A percentile compares a stretch with the other conserved stretches of the same genome.
These are phyloP conservation scores for Tenualosa ilisha DNA, from an alignment of 2,797 vertebrate genomes.

Conservation along the genomic window DNA sequence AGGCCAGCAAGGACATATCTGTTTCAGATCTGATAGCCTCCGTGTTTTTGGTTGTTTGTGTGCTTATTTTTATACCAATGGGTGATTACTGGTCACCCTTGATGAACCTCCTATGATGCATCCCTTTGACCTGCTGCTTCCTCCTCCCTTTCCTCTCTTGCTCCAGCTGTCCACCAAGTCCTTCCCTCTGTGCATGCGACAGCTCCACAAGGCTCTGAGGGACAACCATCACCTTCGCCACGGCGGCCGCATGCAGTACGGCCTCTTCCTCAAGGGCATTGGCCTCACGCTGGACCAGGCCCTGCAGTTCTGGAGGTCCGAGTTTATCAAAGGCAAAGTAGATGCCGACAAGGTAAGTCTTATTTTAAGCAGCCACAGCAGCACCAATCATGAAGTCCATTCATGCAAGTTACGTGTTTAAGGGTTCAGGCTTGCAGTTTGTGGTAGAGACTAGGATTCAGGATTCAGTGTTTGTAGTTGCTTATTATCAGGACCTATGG, in stretches of 20 bases:
- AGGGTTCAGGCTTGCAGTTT: no score
- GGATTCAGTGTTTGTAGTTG: neutral
- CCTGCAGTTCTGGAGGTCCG: slow-evolving; percentile 93
- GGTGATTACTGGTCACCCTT: neutral
- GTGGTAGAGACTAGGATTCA: no score
- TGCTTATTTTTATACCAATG: neutral
- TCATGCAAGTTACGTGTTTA: no score
- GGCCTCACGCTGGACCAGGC: slow-evolving; percentile 94
- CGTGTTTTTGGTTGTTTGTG: neutral
- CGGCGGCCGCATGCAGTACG: slow-evolving; percentile 95
- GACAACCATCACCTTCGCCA: slow-evolving; percentile 95
- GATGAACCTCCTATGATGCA: neutral
- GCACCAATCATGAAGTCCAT: no score
- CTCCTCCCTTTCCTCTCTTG: neutral
- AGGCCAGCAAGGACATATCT: neutral
- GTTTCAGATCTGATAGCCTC: no score
- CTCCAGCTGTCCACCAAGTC: slow-evolving; percentile 86
- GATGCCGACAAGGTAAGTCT: slow-evolving; percentile 90
- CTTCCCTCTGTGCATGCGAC: slow-evolving; percentile 93
- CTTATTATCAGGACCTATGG: neutral
- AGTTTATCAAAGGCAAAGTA: slow-evolving; percentile 92
- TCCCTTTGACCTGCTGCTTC: neutral
- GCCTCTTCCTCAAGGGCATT: slow-evolving; percentile 95
- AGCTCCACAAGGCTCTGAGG: slow-evolving; percentile 86
- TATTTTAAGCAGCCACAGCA: neutral